phyloP scores from a whole-genome alignment of 1,140 invertebrate genomes.

The Sipha flava region DNA sequence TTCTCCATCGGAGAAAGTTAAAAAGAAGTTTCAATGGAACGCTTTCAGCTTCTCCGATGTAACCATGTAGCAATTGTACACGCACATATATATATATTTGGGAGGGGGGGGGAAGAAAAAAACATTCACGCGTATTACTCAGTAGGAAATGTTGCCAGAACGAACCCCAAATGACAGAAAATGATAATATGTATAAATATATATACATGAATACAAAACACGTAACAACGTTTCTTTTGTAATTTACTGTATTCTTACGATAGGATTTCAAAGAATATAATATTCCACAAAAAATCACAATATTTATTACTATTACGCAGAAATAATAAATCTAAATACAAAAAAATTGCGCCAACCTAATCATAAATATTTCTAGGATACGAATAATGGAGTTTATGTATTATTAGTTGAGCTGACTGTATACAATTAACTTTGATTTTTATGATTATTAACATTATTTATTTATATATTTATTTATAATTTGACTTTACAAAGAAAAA shows the following conservation, averaged over 20 bases:
- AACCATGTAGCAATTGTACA: background rate
- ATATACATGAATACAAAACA: background rate
- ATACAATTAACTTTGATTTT: too few relatives aligned
- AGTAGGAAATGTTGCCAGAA: slow-evolving; percentile 3
- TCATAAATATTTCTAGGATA: too few relatives aligned
- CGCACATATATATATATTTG: background rate
- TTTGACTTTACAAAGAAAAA: too few relatives aligned
- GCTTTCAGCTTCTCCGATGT: background rate
- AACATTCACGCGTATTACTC: slow-evolving; percentile 7
- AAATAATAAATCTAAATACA: background rate
- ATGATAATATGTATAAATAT: slow-evolving; percentile 3
- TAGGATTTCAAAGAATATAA: background rate
- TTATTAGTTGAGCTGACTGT: too few relatives aligned
- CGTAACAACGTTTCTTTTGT: background rate
- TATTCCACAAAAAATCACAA: background rate
- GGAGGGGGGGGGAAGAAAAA: background rate
- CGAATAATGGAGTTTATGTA: too few relatives aligned
- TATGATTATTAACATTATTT: too few relatives aligned
- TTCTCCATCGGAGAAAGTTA: background rate
- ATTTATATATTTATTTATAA: too few relatives aligned
- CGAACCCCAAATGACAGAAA: background rate
- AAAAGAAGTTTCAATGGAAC: slow-evolving; percentile 15
- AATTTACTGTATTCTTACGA: background rate
- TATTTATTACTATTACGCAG: background rate
- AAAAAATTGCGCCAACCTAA: too few relatives aligned